These are phyloP conservation scores for Hyles vespertilio DNA, from an alignment of 1,140 invertebrate genomes.

Conservation along the genomic window DNA sequence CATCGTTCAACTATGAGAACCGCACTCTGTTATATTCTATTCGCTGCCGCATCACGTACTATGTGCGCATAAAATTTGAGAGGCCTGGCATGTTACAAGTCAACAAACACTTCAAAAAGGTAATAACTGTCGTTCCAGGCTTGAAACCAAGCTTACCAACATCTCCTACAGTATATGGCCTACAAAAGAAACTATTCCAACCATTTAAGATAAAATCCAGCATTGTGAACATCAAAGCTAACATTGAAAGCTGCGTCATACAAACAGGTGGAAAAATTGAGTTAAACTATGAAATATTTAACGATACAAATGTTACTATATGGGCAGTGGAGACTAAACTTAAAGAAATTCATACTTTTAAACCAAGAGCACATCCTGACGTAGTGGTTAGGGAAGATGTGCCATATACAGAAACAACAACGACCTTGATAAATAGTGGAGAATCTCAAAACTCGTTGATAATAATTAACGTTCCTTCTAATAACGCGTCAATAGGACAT, in stretches of 20 bases:
- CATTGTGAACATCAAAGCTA: conserved; percentile 30
- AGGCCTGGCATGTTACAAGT: too few relatives aligned
- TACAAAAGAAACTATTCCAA: conserved; percentile 30
- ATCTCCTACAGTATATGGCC: conserved; percentile 23
- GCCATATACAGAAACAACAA: conserved; percentile 23
- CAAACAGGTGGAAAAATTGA: conserved; percentile 25
- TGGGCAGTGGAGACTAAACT: conserved; percentile 31
- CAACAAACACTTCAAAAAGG: conserved; percentile 20
- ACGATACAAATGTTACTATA: conserved; percentile 28
- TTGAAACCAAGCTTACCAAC: conserved; percentile 27
- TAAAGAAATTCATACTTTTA: conserved; percentile 25
- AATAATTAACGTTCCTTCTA: conserved; percentile 20
- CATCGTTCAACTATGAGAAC: too few relatives aligned
- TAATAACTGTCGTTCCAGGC: conserved; percentile 27
- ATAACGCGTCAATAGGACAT: conserved; percentile 23
- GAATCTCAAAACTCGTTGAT: conserved; percentile 16
- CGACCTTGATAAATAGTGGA: conserved; percentile 16
- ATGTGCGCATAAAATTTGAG: too few relatives aligned
- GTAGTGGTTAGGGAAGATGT: conserved; percentile 19
- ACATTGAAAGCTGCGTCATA: conserved; percentile 27
- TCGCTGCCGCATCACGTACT: too few relatives aligned
- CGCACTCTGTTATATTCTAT: too few relatives aligned
- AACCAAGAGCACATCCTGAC: conserved; percentile 6
- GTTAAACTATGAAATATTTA: conserved; percentile 31
- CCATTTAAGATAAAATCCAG: conserved; percentile 25